Percentiles rank a stretch among this genome's conserved stretches.
Conservation (phyloP, 1,140 invertebrate species). For the Hestina assimilis region DNA sequence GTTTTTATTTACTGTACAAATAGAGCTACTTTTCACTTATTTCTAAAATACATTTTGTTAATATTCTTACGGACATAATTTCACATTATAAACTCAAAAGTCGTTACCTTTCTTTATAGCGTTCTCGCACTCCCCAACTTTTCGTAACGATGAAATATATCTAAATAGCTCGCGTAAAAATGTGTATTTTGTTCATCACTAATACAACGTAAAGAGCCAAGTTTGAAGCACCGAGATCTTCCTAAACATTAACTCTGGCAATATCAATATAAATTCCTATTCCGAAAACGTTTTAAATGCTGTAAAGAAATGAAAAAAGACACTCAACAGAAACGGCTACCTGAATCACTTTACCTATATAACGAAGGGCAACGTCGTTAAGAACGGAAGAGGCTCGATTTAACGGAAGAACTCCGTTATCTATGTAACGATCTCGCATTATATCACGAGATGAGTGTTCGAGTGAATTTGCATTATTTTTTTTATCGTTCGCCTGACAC, state of each 20-base stretch:
- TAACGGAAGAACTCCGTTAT: slow-evolving; percentile 68
- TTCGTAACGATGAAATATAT: too few relatives aligned
- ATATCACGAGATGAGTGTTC: slow-evolving; percentile 34
- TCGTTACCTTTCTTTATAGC: slow-evolving; percentile 18
- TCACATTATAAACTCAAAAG: too few relatives aligned
- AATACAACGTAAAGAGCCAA: too few relatives aligned
- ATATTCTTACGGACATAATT: too few relatives aligned
- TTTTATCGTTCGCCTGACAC: slow-evolving; percentile 61
- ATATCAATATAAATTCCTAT: slow-evolving; percentile 56
- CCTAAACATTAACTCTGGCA: slow-evolving; percentile 30
- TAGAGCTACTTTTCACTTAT: too few relatives aligned
- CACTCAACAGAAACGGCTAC: slow-evolving; percentile 55
- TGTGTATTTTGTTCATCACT: too few relatives aligned
- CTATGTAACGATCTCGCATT: slow-evolving; percentile 62
- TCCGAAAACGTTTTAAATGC: slow-evolving; percentile 16
- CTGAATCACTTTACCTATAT: slow-evolving; percentile 70
- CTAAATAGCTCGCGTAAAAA: too few relatives aligned
- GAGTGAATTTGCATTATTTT: slow-evolving; percentile 75
- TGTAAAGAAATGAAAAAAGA: slow-evolving; percentile 25
- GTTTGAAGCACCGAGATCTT: slow-evolving; percentile 9
- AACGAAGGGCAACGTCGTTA: slow-evolving; percentile 69
- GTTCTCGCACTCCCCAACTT: too few relatives aligned
- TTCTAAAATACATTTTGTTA: background rate
- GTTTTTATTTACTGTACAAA: too few relatives aligned
- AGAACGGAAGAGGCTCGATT: slow-evolving; percentile 55